Evolutionary conservation across 2,797 vertebrate species (phyloP).

Genomic region (Ceryle rudis): DNA sequence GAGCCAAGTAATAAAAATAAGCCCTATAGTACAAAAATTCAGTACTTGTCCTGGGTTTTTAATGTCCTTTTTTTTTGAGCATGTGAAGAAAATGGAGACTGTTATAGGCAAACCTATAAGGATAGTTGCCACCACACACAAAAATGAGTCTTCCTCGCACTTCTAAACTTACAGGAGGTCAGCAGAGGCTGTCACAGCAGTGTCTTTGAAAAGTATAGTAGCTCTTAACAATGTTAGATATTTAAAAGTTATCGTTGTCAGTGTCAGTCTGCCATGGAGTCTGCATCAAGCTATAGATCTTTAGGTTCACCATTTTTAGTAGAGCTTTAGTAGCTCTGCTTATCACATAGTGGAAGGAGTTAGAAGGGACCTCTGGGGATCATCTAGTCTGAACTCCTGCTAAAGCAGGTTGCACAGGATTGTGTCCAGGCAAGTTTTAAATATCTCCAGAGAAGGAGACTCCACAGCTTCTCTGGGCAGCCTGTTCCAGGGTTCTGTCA

Average conservation of each 20-base stretch:
- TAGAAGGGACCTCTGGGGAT: not conserved
- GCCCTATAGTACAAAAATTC: not conserved
- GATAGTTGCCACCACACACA: not conserved
- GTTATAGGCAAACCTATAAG: not conserved
- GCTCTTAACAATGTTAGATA: accelerated
- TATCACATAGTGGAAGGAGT: not conserved
- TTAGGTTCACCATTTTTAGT: not conserved
- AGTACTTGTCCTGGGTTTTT: not conserved
- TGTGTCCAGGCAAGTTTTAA: not conserved
- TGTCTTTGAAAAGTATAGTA: not conserved
- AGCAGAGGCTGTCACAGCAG: not conserved
- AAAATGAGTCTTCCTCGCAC: not conserved
- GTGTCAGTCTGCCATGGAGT: not conserved
- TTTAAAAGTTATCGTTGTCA: not conserved
- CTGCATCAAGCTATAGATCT: not conserved
- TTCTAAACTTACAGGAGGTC: not conserved
- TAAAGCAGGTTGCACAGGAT: not conserved
- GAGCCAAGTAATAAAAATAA: not conserved
- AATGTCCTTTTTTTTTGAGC: not conserved
- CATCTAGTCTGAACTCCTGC: not conserved
- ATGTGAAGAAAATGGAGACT: not conserved
- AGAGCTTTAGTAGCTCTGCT: not conserved
- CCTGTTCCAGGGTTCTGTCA: not conserved
- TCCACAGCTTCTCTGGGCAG: not conserved
- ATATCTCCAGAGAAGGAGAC: not conserved